phyloP scores from a whole-genome alignment of 2,888 invertebrate species.

The Andrena bicolor region DNA sequence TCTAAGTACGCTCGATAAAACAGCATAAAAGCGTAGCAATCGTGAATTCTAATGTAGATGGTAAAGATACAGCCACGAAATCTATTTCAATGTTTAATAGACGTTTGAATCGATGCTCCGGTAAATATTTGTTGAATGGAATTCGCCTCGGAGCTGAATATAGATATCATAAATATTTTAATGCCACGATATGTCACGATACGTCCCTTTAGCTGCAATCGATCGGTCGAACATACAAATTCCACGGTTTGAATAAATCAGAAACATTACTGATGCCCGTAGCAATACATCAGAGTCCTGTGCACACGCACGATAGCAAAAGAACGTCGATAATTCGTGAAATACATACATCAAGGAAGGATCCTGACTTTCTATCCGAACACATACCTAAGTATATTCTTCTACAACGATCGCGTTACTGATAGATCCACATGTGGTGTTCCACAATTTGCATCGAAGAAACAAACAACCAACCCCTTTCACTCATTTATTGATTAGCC shows the following conservation, averaged over 20 bases:
- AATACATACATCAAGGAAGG: conserved; percentile 17
- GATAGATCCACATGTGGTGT: too few species aligned
- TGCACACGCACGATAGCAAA: conserved; percentile 7
- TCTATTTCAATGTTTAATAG: conserved; percentile 44
- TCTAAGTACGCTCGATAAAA: conserved; percentile 8
- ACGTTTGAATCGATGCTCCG: conserved; percentile 46
- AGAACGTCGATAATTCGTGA: conserved; percentile 28
- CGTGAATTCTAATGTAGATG: conserved; percentile 14
- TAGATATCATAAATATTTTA: conserved; percentile 62
- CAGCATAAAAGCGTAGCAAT: conserved; percentile 59
- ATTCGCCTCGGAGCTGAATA: conserved; percentile 39
- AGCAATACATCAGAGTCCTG: conserved; percentile 32
- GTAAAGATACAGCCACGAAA: neutral
- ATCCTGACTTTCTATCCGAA: conserved; percentile 38
- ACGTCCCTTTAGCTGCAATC: conserved; percentile 44
- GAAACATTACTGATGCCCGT: conserved; percentile 40
- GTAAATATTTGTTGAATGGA: conserved; percentile 45
- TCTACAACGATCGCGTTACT: conserved; percentile 1
- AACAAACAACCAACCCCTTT: too few species aligned
- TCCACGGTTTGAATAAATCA: conserved; percentile 54
- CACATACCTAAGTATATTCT: neutral
- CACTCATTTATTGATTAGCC: too few species aligned
- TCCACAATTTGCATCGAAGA: too few species aligned
- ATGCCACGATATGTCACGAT: conserved; percentile 45
- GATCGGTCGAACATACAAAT: conserved; percentile 40